Base-by-base conservation (phyloP, 1,140 invertebrate species). In the Drosophila asahinai region DNA sequence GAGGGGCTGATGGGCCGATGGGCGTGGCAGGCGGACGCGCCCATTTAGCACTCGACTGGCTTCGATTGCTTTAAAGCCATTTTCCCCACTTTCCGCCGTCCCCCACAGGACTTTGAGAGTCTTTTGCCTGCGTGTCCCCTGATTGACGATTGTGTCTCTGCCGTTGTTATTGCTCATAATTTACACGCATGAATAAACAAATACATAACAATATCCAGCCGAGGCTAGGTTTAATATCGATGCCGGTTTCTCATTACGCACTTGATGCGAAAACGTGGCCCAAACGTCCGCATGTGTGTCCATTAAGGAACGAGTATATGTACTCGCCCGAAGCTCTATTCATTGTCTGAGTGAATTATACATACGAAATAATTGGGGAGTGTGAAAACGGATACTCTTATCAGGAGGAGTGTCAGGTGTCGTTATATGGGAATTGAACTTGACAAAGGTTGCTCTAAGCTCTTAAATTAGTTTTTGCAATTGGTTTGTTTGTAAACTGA, bases 21-120 rank as follows among this genome's bases (percentile, higher is more conserved):
- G 74, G 65, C 59, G 79, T 63, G 54, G 48, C 65, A 47, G 22
- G 51, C 42, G 45, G 63, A 52, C 43, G 19, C 57, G 64, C 75
- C 65, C 76, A 70, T 75, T 54, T 74, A 63, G 62, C 66, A 60
- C 65, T 83, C 66, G 62, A 80, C 66, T 87, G 61, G 38, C 52
- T 77, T 89, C 67, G 80, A 83, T 83, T 79, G 83, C 75, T 82
- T 87, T 83, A 80, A 83, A 86, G 72, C 67, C 42, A 8, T 55
- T 54, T 58, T 68, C 25, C 58, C 22, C 43, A 30, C 40, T 49
- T 25, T 33, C 38, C 33, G 22, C 9, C 27, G 8, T 30, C n/a
- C 7, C 17, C 19, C 15, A 14, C 25, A 47, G 27, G 14, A 58
- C 51, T 66, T 66, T 67, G 45, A 25, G 47, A 30, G 57, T 43